Evolutionary conservation across 2,113 vertebrate species (phyloP).

Genomic region (Patagioenas fasciata): DNA sequence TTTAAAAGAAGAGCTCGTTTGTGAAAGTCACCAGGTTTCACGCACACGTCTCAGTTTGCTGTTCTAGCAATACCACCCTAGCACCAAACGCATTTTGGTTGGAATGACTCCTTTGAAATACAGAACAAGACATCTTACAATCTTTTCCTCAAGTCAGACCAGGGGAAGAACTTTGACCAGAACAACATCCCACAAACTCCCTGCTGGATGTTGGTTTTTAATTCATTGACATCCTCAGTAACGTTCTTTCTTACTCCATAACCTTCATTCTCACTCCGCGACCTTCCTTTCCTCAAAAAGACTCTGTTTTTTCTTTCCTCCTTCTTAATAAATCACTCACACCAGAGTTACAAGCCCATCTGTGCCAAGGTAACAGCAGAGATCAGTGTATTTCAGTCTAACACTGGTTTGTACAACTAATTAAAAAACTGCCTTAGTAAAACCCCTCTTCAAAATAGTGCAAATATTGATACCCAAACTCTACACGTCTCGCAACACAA

Average conservation of each 20-base stretch:
- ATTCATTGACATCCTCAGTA: not conserved
- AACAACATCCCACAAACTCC: not conserved
- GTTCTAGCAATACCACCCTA: not conserved
- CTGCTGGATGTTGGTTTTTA: not conserved
- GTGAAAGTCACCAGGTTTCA: not conserved
- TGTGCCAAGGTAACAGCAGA: not conserved
- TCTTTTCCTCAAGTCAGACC: not conserved
- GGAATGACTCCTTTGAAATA: not conserved
- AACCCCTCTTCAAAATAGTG: not conserved
- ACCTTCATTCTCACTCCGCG: not conserved
- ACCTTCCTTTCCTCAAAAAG: not conserved
- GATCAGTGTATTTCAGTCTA: not conserved
- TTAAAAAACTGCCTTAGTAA: not conserved
- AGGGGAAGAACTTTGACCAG: not conserved
- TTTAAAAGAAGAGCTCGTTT: not conserved
- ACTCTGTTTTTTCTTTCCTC: not conserved
- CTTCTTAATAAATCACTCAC: not conserved
- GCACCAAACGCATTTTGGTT: not conserved
- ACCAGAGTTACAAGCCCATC: fast-evolving
- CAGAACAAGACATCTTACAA: not conserved
- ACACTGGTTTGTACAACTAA: not conserved
- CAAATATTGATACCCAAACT: not conserved
- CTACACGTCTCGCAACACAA: fast-evolving
- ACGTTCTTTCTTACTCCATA: not conserved
- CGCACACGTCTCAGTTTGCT: not conserved